Conservation (phyloP, 2,797 vertebrate species). For the Sternarchorhynchus goeldii region DNA sequence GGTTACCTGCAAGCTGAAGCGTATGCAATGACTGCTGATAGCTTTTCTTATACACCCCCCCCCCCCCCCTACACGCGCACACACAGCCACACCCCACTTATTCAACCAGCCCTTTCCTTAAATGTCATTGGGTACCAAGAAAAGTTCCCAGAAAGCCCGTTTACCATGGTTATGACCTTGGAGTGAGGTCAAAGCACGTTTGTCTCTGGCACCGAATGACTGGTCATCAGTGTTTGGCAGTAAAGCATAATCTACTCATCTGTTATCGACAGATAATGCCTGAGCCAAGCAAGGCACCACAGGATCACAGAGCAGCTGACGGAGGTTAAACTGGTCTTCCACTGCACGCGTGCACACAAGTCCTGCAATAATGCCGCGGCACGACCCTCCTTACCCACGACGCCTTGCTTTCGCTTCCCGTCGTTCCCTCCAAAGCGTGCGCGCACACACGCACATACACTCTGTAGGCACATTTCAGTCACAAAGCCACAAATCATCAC, state of each 20-base stretch:
- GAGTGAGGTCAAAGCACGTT: background rate
- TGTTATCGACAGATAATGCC: slow-evolving; percentile 36
- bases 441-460: background rate
- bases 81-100: background rate
- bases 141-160: slow-evolving; percentile 22
- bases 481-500: slow-evolving; percentile 49
- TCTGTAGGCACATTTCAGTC: slow-evolving; percentile 26
- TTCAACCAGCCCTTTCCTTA: slow-evolving; percentile 31
- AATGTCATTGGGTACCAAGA: slow-evolving; percentile 35
- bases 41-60: background rate
- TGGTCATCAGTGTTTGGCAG: slow-evolving; percentile 35
- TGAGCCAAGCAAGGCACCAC: slow-evolving; percentile 39
- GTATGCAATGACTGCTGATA: slow-evolving; percentile 16
- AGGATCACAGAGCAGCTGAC: slow-evolving; percentile 41
- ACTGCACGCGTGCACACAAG: too few species aligned
- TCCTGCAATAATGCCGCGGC: too few species aligned
- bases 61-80: background rate
- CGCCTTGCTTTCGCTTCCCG: too few species aligned
- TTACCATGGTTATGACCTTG: slow-evolving; percentile 12
- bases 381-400: too few species aligned
- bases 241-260: slow-evolving; percentile 43
- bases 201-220: background rate
- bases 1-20: slow-evolving; percentile 13
- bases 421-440: background rate
- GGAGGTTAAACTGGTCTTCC: slow-evolving; percentile 39